Percentiles rank a stretch among this genome's conserved stretches.
phyloP scores from a whole-genome alignment of 1,140 invertebrate species.

The Lepidurus apus region DNA sequence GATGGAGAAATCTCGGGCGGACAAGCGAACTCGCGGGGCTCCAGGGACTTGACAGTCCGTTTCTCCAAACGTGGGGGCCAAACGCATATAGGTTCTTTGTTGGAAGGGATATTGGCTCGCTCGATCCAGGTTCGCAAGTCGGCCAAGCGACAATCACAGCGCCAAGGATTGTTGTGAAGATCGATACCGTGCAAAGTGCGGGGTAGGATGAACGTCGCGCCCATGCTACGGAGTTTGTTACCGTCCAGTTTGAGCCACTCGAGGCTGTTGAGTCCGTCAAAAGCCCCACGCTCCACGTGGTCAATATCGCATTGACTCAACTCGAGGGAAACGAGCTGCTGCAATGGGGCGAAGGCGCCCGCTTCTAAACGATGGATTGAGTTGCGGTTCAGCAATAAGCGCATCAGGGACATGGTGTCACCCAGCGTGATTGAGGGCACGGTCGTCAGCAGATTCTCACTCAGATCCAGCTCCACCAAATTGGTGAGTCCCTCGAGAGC shows the following conservation, averaged over 20 bases:
- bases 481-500: conserved; percentile 78
- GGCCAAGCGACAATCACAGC: conserved; percentile 73
- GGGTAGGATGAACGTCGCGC: conserved; percentile 62
- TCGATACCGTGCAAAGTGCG: conserved; percentile 67
- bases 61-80: conserved; percentile 60
- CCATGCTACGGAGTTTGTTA: conserved; percentile 66
- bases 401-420: conserved; percentile 71
- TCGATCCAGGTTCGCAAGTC: conserved; percentile 71
- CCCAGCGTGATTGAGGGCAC: conserved; percentile 70
- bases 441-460: conserved; percentile 66
- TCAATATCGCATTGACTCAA: conserved; percentile 71
- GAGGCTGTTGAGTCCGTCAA: conserved; percentile 69
- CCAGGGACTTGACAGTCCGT: conserved; percentile 61
- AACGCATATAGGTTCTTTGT: conserved; percentile 66
- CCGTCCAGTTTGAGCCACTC: conserved; percentile 77
- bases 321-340: conserved; percentile 71
- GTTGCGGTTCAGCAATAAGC: conserved; percentile 71
- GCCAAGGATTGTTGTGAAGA: conserved; percentile 80
- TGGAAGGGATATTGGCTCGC: conserved; percentile 63
- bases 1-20: conserved; percentile 66
- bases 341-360: conserved; percentile 67
- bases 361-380: conserved; percentile 64
- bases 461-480: conserved; percentile 80
- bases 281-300: conserved; percentile 68
- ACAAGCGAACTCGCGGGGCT: conserved; percentile 70